phyloP scores from a whole-genome alignment of 2,113 vertebrate species.

The Dicentrarchus labrax region DNA sequence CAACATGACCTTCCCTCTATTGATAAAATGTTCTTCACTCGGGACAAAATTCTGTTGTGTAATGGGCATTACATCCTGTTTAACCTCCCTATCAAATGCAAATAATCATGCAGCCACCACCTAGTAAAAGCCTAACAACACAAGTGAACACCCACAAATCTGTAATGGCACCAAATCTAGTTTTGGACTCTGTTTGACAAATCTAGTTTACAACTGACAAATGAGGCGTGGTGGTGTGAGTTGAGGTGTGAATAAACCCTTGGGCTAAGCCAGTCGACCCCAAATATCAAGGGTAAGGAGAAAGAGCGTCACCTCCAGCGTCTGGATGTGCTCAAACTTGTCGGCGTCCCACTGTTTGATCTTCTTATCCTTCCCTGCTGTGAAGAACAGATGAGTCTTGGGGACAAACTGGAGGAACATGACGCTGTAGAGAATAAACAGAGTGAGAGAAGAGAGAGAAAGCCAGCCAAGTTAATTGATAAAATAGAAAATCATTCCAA shows the following conservation, averaged over 20 bases:
- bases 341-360: slow-evolving; percentile 99
- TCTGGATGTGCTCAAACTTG: slow-evolving; percentile 96
- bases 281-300: neutral
- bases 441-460: neutral
- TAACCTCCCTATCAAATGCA: neutral
- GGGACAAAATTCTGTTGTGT: neutral
- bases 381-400: slow-evolving; percentile 98
- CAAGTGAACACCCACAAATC: neutral
- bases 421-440: slow-evolving; percentile 85
- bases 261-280: neutral
- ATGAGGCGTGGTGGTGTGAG: neutral
- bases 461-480: neutral
- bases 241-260: neutral
- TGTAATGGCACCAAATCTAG: neutral
- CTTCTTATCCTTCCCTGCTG: slow-evolving; percentile 95
- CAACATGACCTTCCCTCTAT: neutral
- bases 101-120: neutral
- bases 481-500: neutral
- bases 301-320: slow-evolving; percentile 88
- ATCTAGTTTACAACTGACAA: neutral
- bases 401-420: slow-evolving; percentile 97
- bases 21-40: too few relatives aligned
- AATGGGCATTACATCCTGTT: neutral
- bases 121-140: neutral
- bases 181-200: neutral